Evolutionary conservation across 2,113 vertebrate genomes (phyloP), one percentile per base, ranked within the genome.

Genomic region (Embiotoca jacksoni): DNA sequence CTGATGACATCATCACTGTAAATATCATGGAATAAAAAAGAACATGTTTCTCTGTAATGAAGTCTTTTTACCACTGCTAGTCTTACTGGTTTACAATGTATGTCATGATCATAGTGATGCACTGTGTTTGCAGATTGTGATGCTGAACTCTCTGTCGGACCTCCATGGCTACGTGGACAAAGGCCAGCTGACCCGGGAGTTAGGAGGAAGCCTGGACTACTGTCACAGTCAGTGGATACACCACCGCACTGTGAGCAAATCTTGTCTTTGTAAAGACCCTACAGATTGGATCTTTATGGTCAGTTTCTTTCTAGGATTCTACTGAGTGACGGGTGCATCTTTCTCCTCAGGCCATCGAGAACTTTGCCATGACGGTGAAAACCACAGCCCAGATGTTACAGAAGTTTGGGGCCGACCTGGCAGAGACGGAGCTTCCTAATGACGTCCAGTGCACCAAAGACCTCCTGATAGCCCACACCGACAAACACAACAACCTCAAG

Each of bases 311-410:
- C 35, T 10, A 30, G 23, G 31, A 32, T 4, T 0, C 23, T 49
- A 23, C 10, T 44, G 32, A 61, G 9, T 72, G 37, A 76, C 11
- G 3, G 15, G 14, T 65, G 49, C 14, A 10, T 70, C 2, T 72
- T 57, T 53, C 14, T 53, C 9, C 3, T 16, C 58, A 99, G 98
- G 97, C 98, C 55, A 96, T 99, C 37, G 98, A 99, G 89, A 99
- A 97, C 85, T 99, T 99, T 91, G 97, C 98, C 31, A 90, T 97
- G 93, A 97, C 96, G 0, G 96, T 99, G 79, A 99, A 99, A 93
- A 96, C 92, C 73, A 97, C 95, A 72, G 97, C 97, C 3, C 96
- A 98, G 94, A 95, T 96, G 95, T 90, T 99, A 13, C 97, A 98
- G 93, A 94, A 75, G 62, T 98, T 99, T 81, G 98, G 97, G 52